Evolutionary conservation across 2,888 invertebrate genomes (phyloP).

Genomic region (Lycaena phlaeas): DNA sequence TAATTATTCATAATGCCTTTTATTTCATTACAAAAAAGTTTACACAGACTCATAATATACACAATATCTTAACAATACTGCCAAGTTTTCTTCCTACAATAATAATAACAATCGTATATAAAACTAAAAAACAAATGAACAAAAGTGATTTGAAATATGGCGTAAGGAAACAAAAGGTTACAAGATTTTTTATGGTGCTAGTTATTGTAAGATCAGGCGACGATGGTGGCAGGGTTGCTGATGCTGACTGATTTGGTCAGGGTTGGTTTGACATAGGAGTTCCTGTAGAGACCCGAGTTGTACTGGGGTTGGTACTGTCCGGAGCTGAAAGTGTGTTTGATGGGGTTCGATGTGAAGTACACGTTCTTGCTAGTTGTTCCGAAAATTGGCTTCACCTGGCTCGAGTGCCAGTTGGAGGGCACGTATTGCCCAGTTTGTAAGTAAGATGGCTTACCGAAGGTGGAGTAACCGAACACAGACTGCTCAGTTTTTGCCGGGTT

Average conservation of each 20-base stretch:
- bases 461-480: too few species aligned
- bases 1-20: too few species aligned
- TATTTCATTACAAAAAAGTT: not conserved
- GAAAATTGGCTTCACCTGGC: not conserved
- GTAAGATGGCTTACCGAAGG: too few species aligned
- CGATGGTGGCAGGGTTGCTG: not conserved
- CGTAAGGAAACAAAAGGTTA: too few species aligned
- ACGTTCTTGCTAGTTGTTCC: not conserved
- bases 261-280: not conserved
- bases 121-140: too few species aligned
- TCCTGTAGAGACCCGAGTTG: not conserved
- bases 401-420: not conserved
- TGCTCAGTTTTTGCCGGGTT: not conserved
- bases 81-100: not conserved
- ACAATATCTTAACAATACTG: not conserved
- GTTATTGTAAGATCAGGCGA: too few species aligned
- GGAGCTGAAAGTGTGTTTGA: not conserved
- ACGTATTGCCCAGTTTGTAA: conserved; percentile 4
- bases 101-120: conserved; percentile 2
- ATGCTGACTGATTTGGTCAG: not conserved
- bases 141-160: too few species aligned
- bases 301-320: not conserved
- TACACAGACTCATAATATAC: not conserved
- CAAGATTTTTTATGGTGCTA: too few species aligned
- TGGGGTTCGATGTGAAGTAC: not conserved